Conservation (phyloP, 2,888 invertebrate species). For the Seladonia tumulorum region DNA sequence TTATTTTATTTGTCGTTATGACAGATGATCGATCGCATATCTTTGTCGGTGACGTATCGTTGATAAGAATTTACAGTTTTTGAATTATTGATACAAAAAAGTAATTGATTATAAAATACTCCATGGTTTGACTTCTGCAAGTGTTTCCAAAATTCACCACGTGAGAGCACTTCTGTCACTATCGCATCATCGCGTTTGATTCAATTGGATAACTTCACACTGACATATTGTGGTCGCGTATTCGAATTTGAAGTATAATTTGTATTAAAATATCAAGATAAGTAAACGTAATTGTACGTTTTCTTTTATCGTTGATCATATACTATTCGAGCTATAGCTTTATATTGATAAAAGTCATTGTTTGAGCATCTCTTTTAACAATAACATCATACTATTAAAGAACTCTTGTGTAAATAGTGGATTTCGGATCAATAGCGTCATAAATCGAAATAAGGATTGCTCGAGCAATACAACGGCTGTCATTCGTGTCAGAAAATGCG, state of each 20-base stretch:
- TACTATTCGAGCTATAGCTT: too few relatives aligned
- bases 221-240: background rate
- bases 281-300: background rate
- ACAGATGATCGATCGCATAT: background rate
- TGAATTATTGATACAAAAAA: background rate
- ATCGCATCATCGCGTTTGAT: background rate
- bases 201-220: background rate
- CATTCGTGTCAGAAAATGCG: too few relatives aligned
- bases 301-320: background rate
- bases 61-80: background rate
- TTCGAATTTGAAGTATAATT: background rate
- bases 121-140: background rate
- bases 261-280: background rate
- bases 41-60: constrained; percentile 2
- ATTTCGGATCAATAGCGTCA: background rate
- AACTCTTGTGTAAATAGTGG: too few relatives aligned
- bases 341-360: too few relatives aligned
- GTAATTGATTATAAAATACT: background rate
- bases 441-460: background rate
- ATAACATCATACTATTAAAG: too few relatives aligned
- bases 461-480: background rate
- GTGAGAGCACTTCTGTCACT: background rate
- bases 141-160: background rate
- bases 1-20: background rate
- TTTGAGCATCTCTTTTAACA: too few relatives aligned